Conservation (phyloP, 2,888 invertebrate species). For the Rotaria macrura region DNA sequence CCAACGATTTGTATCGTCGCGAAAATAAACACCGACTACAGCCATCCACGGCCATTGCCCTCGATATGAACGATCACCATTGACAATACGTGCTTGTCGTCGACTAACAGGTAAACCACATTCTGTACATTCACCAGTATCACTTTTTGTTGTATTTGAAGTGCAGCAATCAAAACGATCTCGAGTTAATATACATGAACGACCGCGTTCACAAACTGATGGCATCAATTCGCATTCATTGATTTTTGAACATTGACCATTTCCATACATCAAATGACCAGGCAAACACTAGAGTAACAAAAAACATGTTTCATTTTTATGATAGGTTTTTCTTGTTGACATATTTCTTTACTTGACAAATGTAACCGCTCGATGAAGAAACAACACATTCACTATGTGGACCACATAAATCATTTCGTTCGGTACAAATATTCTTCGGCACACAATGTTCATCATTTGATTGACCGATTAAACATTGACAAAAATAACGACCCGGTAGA, state of each 20-base stretch:
- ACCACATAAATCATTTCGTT: neutral
- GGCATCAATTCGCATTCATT: neutral
- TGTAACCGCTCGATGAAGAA: neutral
- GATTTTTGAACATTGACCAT: neutral
- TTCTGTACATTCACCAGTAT: neutral
- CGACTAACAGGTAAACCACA: neutral
- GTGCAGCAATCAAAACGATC: constrained; percentile 9
- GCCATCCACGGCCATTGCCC: constrained; percentile 5
- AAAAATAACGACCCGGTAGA: neutral
- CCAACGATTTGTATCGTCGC: constrained; percentile 15
- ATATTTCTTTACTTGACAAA: neutral
- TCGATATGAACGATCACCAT: neutral
- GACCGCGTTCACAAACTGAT: neutral
- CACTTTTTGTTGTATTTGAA: neutral
- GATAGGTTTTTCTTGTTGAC: neutral
- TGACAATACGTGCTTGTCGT: neutral
- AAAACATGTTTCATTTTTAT: neutral
- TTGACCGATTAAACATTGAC: neutral
- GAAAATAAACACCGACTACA: neutral
- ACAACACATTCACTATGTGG: neutral
- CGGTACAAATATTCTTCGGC: neutral
- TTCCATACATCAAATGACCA: neutral
- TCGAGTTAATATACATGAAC: neutral
- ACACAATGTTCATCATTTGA: neutral
- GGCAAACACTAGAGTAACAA: neutral